phyloP scores from a whole-genome alignment of 2,113 vertebrate genomes.

The Probosciger aterrimus region DNA sequence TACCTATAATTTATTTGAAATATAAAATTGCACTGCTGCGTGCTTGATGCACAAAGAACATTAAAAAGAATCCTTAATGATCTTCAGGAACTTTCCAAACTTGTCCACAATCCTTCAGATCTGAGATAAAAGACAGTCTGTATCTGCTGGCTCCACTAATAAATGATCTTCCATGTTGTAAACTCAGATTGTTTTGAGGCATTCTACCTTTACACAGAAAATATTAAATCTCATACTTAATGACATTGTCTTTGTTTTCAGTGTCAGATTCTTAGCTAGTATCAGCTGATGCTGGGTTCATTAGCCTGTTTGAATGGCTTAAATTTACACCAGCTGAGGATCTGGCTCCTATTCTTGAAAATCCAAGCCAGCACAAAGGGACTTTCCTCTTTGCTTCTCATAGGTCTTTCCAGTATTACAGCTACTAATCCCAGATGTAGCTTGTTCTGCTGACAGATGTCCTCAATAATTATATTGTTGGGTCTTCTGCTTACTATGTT shows the following conservation, averaged over 20 bases:
- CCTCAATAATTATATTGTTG: conserved; percentile 71
- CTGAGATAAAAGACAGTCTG: conserved; percentile 14
- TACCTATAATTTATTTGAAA: background rate
- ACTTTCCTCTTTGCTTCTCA: conserved; percentile 48
- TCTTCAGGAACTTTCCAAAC: background rate
- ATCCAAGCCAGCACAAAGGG: conserved; percentile 31
- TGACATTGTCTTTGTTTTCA: background rate
- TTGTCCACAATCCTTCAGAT: background rate
- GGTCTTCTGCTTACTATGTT: conserved; percentile 62
- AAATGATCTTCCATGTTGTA: background rate
- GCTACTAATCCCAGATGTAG: conserved; percentile 70
- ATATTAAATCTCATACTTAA: background rate
- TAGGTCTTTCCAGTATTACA: conserved; percentile 52
- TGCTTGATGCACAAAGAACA: background rate
- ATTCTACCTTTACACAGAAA: background rate
- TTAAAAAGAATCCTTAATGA: background rate
- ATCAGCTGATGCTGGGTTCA: background rate
- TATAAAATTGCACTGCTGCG: background rate
- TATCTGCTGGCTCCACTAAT: background rate
- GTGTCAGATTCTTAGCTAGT: background rate
- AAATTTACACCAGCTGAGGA: conserved; percentile 38
- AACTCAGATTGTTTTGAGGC: background rate
- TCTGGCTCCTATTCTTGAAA: conserved; percentile 32
- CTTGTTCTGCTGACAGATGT: conserved; percentile 67
- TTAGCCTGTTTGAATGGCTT: background rate